Conservation (phyloP, 2,113 vertebrate genomes). For the Alectura lathami region DNA sequence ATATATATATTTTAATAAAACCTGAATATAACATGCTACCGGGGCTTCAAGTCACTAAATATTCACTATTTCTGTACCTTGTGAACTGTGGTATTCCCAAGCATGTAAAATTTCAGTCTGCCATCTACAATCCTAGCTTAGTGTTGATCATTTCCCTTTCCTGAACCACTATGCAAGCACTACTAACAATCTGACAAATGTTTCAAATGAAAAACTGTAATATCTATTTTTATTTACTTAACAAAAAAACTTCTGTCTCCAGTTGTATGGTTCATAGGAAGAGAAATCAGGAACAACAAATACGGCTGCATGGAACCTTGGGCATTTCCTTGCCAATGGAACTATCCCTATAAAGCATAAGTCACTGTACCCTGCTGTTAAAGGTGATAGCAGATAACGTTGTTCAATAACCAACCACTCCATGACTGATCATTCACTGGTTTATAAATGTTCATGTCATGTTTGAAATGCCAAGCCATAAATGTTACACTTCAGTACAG, state of each 20-base stretch:
- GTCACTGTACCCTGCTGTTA: background rate
- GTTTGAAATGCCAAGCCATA: background rate
- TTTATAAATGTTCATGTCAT: background rate
- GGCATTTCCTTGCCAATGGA: background rate
- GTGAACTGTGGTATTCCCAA: background rate
- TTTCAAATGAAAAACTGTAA: background rate
- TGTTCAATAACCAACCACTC: background rate
- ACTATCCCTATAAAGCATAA: background rate
- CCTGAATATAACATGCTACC: background rate
- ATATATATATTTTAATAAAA: background rate
- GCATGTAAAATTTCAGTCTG: background rate
- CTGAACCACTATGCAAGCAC: background rate
- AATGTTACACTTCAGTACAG: background rate
- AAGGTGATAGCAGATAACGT: background rate
- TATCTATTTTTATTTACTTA: background rate
- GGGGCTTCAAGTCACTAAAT: background rate
- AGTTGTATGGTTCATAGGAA: background rate
- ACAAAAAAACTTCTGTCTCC: background rate
- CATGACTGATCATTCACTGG: background rate
- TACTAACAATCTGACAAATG: background rate
- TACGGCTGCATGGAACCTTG: background rate
- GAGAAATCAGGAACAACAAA: background rate
- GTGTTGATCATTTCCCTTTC: background rate
- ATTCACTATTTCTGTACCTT: background rate
- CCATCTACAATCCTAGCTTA: background rate